Conservation (phyloP, 1,140 invertebrate species). For the Drosophila chauvacae region DNA sequence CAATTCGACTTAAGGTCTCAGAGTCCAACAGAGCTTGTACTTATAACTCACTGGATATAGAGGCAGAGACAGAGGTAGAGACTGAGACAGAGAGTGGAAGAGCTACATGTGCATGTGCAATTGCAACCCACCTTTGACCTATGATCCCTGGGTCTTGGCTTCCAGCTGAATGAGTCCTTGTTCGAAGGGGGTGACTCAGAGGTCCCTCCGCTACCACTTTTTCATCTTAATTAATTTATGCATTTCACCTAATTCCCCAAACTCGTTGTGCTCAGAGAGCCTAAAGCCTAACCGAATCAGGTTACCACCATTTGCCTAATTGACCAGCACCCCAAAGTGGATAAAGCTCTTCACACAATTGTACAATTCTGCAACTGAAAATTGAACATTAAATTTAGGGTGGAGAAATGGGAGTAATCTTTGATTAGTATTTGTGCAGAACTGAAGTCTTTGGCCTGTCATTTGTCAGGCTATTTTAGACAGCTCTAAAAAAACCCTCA, state of each 20-base stretch:
- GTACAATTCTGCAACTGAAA: slow-evolving; percentile 3
- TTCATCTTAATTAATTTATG: slow-evolving; percentile 63
- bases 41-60: slow-evolving; percentile 38
- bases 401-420: background rate
- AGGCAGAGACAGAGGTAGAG: background rate
- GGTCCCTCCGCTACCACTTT: slow-evolving; percentile 10
- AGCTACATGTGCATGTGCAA: slow-evolving; percentile 21
- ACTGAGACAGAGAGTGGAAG: background rate
- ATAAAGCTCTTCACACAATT: background rate
- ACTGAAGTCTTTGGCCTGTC: background rate
- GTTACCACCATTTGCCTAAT: slow-evolving; percentile 34
- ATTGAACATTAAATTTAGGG: background rate
- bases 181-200: background rate
- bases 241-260: slow-evolving; percentile 16
- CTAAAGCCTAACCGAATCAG: background rate
- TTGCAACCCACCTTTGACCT: background rate
- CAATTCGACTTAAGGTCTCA: slow-evolving; percentile 14
- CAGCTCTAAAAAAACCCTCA: background rate
- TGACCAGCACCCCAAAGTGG: slow-evolving; percentile 6
- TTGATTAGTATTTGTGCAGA: background rate
- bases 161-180: slow-evolving; percentile 11
- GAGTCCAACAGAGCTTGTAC: slow-evolving; percentile 18
- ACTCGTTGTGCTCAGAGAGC: background rate
- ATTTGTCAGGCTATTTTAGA: background rate
- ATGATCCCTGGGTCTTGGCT: slow-evolving; percentile 1